Conservation (phyloP, 2,888 invertebrate species). For the Scelioninae gen. 1 region DNA sequence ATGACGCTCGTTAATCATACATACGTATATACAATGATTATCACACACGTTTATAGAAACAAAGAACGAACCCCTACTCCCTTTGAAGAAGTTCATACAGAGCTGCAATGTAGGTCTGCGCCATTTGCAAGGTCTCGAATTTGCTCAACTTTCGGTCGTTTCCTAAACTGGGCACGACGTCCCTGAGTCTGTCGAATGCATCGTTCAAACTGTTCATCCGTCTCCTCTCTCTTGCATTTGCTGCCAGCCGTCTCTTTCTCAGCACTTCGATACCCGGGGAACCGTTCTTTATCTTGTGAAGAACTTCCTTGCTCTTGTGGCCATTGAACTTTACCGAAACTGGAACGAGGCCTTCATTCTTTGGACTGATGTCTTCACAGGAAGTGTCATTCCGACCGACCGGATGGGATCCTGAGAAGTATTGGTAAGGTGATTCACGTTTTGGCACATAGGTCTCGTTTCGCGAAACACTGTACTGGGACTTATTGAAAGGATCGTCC, state of each 20-base stretch:
- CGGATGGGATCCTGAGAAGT: constrained; percentile 71
- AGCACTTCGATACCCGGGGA: constrained; percentile 85
- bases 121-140: constrained; percentile 92
- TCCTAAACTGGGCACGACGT: constrained; percentile 89
- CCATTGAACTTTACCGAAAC: constrained; percentile 70
- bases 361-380: constrained; percentile 8
- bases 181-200: constrained; percentile 89
- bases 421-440: constrained; percentile 48
- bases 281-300: constrained; percentile 77
- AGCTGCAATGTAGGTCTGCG: constrained; percentile 90
- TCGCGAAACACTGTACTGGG: constrained; percentile 69
- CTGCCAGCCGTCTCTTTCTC: constrained; percentile 88
- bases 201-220: constrained; percentile 91
- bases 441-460: constrained; percentile 68
- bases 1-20: too few species aligned
- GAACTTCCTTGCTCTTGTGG: constrained; percentile 73
- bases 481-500: too few species aligned
- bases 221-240: constrained; percentile 90
- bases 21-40: constrained; percentile 53
- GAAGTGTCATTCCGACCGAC: constrained; percentile 69
- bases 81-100: constrained; percentile 85
- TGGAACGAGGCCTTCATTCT: constrained; percentile 65
- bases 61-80: constrained; percentile 25
- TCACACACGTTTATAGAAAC: constrained; percentile 32
- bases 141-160: constrained; percentile 90